Evolutionary conservation across 1,140 invertebrate species (phyloP).

Genomic region (Drusus annulatus): DNA sequence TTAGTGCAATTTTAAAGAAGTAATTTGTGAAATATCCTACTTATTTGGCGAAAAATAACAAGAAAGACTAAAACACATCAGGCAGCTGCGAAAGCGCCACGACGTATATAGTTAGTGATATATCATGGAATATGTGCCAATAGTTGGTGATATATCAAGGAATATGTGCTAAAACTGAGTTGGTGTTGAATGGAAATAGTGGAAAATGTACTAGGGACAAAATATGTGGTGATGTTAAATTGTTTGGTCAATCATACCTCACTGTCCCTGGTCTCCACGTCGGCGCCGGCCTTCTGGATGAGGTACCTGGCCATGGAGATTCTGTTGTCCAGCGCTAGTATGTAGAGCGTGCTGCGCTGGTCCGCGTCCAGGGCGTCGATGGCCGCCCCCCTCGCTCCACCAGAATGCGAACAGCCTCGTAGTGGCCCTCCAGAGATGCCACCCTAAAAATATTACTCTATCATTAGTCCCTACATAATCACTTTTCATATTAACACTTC

Average conservation of each 20-base stretch:
- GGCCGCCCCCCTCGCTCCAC: slow-evolving; percentile 85
- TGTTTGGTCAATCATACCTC: slow-evolving; percentile 75
- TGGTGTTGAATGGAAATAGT: no score
- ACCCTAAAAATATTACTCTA: slow-evolving; percentile 69
- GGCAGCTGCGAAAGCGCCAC: no score
- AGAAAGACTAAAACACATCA: no score
- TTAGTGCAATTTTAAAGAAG: no score
- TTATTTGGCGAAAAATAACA: no score
- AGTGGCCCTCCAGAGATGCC: slow-evolving; percentile 89
- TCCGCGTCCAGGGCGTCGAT: slow-evolving; percentile 93
- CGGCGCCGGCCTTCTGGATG: slow-evolving; percentile 82
- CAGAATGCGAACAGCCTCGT: slow-evolving; percentile 84
- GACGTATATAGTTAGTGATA: no score
- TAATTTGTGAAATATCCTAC: no score
- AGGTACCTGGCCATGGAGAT: slow-evolving; percentile 88
- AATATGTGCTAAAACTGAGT: no score
- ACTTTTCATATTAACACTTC: no score
- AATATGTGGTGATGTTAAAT: neutral
- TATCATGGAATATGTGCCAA: no score
- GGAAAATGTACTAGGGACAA: no score
- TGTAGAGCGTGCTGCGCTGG: slow-evolving; percentile 92
- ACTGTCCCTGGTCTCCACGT: slow-evolving; percentile 89
- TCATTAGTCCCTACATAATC: neutral
- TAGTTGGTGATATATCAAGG: no score
- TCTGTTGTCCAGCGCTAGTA: slow-evolving; percentile 92